Conservation (phyloP, 2,888 invertebrate genomes). For the Mythimna albipuncta region DNA sequence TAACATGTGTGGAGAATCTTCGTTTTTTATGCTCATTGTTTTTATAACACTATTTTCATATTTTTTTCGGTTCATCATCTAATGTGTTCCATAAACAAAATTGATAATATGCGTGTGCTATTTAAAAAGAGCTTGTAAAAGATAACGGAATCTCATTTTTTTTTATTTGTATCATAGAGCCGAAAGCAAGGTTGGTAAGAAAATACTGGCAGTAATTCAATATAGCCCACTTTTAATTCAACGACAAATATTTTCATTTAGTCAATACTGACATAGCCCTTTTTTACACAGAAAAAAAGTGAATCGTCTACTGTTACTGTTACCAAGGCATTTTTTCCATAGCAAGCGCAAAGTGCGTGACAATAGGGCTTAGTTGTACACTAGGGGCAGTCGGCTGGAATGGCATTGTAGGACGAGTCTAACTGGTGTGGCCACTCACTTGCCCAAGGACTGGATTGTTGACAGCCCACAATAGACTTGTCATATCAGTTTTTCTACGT, state of each 20-base stretch:
- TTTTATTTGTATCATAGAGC: background rate
- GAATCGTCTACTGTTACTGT: slow-evolving; percentile 52
- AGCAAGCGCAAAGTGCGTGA: slow-evolving; percentile 54
- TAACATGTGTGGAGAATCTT: slow-evolving; percentile 80
- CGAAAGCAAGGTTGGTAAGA: slow-evolving; percentile 10
- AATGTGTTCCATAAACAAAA: slow-evolving; percentile 27
- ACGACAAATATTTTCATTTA: slow-evolving; percentile 16
- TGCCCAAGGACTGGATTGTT: slow-evolving; percentile 68
- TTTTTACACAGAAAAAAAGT: slow-evolving; percentile 3
- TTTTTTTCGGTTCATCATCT: slow-evolving; percentile 57
- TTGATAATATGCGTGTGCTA: slow-evolving; percentile 12
- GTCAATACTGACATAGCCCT: slow-evolving; percentile 11
- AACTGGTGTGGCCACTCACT: slow-evolving; percentile 67
- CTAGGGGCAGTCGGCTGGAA: slow-evolving; percentile 69
- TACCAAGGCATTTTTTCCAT: slow-evolving; percentile 52
- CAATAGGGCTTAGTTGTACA: slow-evolving; percentile 65
- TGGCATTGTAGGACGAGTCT: slow-evolving; percentile 72
- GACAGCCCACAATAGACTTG: slow-evolving; percentile 56
- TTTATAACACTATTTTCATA: slow-evolving; percentile 65
- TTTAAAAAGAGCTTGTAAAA: slow-evolving; percentile 19
- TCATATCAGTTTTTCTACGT: slow-evolving; percentile 49
- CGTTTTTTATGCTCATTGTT: slow-evolving; percentile 75
- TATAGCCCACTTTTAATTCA: slow-evolving; percentile 29
- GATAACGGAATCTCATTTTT: background rate
- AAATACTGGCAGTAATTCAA: slow-evolving; percentile 38